Evolutionary conservation across 2,113 vertebrate species (phyloP).

Genomic region (Cromileptes altivelis): DNA sequence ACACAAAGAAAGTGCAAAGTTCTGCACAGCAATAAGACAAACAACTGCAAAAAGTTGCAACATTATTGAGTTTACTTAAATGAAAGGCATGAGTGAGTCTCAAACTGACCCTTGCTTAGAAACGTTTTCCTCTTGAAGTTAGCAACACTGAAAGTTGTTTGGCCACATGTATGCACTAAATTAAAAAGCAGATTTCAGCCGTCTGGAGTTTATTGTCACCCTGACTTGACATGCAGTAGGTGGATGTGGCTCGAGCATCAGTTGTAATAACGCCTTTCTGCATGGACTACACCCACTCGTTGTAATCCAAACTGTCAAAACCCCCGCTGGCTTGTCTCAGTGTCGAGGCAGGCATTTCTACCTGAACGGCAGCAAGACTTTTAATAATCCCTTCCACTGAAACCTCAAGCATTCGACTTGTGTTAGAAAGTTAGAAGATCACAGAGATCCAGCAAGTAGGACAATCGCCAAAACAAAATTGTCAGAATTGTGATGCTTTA

Average conservation of each 20-base stretch:
- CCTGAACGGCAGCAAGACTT: conserved; percentile 28
- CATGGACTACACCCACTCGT: conserved; percentile 44
- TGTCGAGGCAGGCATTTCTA: conserved; percentile 29
- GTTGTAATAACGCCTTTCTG: conserved; percentile 46
- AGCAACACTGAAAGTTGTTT: neutral
- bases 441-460: neutral
- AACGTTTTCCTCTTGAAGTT: neutral
- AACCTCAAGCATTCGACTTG: conserved; percentile 26
- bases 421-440: conserved; percentile 31
- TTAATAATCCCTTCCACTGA: conserved; percentile 49
- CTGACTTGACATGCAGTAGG: conserved; percentile 54
- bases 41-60: neutral
- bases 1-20: neutral
- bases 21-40: neutral
- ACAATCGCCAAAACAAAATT: neutral
- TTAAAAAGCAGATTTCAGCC: conserved; percentile 8
- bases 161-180: neutral
- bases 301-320: conserved; percentile 64
- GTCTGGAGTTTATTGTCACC: conserved; percentile 19
- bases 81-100: neutral
- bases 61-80: neutral
- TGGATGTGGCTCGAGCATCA: conserved; percentile 42
- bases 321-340: conserved; percentile 43
- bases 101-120: neutral
- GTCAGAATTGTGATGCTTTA: neutral